Evolutionary conservation across 2,113 vertebrate species (phyloP), one percentile per base, ranked within the genome.

Genomic region (Corythaixoides concolor): DNA sequence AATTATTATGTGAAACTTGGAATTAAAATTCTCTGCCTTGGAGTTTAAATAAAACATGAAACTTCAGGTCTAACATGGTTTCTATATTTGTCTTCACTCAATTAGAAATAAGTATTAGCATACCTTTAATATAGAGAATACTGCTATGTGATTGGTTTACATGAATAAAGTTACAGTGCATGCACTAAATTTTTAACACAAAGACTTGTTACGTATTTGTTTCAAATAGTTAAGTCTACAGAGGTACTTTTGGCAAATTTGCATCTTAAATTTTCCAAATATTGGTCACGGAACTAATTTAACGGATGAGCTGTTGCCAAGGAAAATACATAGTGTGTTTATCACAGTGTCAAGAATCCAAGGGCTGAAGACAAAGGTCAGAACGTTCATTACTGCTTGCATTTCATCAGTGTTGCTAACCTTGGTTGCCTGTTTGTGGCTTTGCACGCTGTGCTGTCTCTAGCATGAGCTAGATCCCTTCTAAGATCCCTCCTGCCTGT

Each of bases 21-120:
- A 73, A 85, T 92, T 79, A 78, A 97, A 93, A 62, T 89, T 90
- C 19, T 84, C 33, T 83, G 68, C 49, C 30, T 94, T 64, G 22
- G 53, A 76, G 20, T 81, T 95, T 68, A 75, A 95, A 89, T 85
- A 87, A 87, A 89, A 85, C 35, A 63, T 72, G 77, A 70, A 85
- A 87, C 37, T 85, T 73, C 15, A 77, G 49, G 52, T 90, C 53
- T 67, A 8, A 41, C 12, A 4, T 21, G 28, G n/a, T 69, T 91
- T 87, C 58, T 82, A 22, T 58, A 35, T 79, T 93, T 81, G 70
- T 82, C 70, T 78, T 84, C 33, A 67, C 39, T 91, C 63, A 55
- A 81, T 77, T 60, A 72, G 58, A 41, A 86, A 30, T 32, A 67
- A 85, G 37, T 33, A 50, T 88, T 95, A 92, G 24, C 39, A 49